phyloP scores from a whole-genome alignment of 2,113 vertebrate species.

The Cardinalis cardinalis region DNA sequence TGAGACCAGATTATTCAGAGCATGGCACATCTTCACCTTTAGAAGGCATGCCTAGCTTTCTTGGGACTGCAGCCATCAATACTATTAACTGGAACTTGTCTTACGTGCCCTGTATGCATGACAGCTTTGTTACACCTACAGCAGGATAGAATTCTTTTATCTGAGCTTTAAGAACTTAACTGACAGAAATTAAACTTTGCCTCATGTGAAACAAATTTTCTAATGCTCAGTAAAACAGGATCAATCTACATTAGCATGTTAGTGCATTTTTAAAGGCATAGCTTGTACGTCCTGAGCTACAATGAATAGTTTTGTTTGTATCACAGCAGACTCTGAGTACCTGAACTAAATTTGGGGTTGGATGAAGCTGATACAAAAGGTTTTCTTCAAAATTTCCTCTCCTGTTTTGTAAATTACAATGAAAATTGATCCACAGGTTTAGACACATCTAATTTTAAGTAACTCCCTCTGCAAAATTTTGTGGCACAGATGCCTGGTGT shows the following conservation, averaged over 20 bases:
- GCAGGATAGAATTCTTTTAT: background rate
- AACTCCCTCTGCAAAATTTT: background rate
- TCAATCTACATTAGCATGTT: background rate
- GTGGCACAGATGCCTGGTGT: accelerated
- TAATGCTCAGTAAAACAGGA: background rate
- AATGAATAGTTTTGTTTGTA: background rate
- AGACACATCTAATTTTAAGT: background rate
- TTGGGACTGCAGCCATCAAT: background rate
- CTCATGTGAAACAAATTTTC: background rate
- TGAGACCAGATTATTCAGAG: background rate
- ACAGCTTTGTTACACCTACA: background rate
- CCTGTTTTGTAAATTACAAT: background rate
- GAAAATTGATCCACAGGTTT: background rate
- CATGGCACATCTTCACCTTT: background rate
- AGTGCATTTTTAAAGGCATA: background rate
- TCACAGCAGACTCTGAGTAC: background rate
- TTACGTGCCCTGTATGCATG: background rate
- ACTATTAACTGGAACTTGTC: background rate
- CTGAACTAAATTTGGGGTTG: background rate
- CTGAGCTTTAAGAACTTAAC: background rate
- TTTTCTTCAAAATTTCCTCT: background rate
- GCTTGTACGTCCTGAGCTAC: background rate
- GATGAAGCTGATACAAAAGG: background rate
- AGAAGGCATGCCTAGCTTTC: background rate
- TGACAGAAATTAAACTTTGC: background rate